These are phyloP conservation scores for Megatriorchis doriae DNA, from an alignment of 2,113 vertebrate genomes.

Conservation along the genomic window DNA sequence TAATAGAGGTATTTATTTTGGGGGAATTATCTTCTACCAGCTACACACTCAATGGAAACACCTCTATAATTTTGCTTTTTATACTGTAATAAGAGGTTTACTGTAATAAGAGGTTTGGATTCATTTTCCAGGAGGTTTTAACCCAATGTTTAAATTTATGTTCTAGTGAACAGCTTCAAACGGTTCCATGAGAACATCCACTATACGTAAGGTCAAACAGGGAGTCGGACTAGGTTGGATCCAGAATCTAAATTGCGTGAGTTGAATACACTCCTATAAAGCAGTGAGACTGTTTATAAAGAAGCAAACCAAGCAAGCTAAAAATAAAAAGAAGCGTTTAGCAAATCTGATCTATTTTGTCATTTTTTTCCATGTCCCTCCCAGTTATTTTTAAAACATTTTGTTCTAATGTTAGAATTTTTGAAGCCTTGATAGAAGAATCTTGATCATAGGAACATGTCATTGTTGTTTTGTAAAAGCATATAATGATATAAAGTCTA, in stretches of 20 bases:
- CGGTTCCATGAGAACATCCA: not conserved
- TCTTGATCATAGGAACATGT: not conserved
- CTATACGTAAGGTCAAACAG: not conserved
- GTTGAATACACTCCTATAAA: not conserved
- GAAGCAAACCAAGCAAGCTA: not conserved
- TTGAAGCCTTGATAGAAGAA: constrained; percentile 8
- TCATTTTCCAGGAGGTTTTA: not conserved
- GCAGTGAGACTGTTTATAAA: not conserved
- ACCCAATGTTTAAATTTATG: not conserved
- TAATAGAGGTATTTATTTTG: not conserved
- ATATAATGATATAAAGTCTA: not conserved
- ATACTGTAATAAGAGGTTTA: not conserved
- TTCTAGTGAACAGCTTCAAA: not conserved
- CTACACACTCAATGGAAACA: not conserved
- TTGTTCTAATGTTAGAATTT: constrained; percentile 15
- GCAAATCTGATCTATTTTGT: not conserved
- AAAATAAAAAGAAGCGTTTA: not conserved
- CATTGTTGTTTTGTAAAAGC: constrained; percentile 35
- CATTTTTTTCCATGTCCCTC: not conserved
- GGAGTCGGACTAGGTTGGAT: not conserved
- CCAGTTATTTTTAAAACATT: constrained; percentile 21
- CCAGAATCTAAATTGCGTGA: not conserved
- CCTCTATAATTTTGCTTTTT: not conserved
- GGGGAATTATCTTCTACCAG: not conserved
- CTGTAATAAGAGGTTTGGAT: not conserved